A percentile compares a stretch with the other conserved stretches of the same genome.
Conservation (phyloP, 1,140 invertebrate genomes). For the Sarcophaga bullata region DNA sequence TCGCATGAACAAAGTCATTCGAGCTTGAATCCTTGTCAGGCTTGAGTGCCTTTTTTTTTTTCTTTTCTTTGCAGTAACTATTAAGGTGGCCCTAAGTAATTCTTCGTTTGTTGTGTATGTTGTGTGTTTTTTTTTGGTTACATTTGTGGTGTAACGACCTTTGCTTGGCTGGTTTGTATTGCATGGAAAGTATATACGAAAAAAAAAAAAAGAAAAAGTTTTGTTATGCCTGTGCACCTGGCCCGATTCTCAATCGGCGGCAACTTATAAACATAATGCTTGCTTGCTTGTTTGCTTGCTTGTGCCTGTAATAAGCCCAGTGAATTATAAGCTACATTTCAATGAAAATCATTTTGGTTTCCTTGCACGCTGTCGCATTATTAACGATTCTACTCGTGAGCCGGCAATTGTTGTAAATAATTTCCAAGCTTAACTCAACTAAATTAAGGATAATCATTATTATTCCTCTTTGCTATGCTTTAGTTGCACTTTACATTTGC, state of each 20-base stretch:
- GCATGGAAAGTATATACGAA: too few species aligned
- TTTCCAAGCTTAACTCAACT: background rate
- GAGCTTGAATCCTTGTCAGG: conserved; percentile 31
- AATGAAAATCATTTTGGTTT: too few species aligned
- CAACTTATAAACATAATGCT: too few species aligned
- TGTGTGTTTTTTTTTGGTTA: too few species aligned
- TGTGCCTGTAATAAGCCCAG: too few species aligned
- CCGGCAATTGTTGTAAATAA: background rate
- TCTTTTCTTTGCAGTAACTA: background rate
- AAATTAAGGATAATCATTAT: too few species aligned
- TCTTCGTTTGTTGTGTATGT: too few species aligned
- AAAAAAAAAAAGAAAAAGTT: conserved; percentile 5
- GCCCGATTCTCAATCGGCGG: background rate
- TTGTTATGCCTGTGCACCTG: conserved; percentile 28
- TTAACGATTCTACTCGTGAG: background rate
- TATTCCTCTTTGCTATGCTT: too few species aligned
- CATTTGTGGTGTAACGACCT: too few species aligned
- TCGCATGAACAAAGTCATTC: conserved; percentile 10
- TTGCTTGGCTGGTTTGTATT: too few species aligned
- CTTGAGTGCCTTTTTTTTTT: background rate
- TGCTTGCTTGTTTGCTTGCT: too few species aligned
- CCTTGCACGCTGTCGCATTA: background rate
- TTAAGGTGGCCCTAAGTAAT: conserved; percentile 34
- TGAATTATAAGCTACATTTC: background rate
- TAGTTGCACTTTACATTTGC: too few species aligned